A percentile compares a stretch with the other conserved stretches of the same genome.
phyloP scores from a whole-genome alignment of 2,113 vertebrate genomes.

The Oenanthe oenanthe region DNA sequence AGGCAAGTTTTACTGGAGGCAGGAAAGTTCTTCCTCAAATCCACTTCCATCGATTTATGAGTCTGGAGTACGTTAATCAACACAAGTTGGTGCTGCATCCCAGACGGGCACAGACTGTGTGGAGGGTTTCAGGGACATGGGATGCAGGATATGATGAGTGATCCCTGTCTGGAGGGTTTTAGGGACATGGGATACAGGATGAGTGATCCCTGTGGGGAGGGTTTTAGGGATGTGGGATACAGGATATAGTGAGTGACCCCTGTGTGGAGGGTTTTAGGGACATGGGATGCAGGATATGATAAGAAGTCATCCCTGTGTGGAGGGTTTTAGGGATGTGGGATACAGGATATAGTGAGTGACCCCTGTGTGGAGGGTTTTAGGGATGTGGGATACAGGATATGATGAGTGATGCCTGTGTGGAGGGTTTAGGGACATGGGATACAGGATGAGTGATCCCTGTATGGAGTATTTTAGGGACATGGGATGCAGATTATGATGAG shows the following conservation, averaged over 20 bases:
- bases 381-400: background rate
- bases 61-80: constrained; percentile 4
- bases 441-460: too few relatives aligned
- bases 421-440: too few relatives aligned
- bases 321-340: background rate
- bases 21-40: constrained; percentile 36
- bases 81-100: accelerated
- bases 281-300: accelerated
- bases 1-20: constrained; percentile 16
- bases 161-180: accelerated
- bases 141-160: accelerated
- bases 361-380: background rate
- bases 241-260: accelerated
- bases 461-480: too few relatives aligned
- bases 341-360: too few relatives aligned
- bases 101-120: background rate
- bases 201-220: accelerated
- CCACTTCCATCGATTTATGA: background rate
- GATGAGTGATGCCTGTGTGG: too few relatives aligned
- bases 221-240: accelerated
- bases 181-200: accelerated
- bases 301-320: accelerated
- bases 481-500: too few relatives aligned
- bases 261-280: background rate
- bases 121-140: background rate